Base-by-base conservation (phyloP, 2,797 vertebrate species). In the Acanthiza pusilla region DNA sequence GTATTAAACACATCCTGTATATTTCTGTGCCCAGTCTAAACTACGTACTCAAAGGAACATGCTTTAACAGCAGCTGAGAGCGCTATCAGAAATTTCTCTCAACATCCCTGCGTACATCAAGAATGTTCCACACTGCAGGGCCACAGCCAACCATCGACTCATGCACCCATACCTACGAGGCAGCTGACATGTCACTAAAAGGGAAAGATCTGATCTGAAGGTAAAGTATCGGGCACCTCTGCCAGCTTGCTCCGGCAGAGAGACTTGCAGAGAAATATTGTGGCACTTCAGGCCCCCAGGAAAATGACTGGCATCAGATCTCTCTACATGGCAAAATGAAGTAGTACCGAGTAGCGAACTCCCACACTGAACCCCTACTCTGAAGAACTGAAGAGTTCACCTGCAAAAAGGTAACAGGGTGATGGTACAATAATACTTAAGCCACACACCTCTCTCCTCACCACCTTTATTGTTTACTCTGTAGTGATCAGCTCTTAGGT, bases 381-480 rank as follows among this genome's bases (percentile, higher is more conserved):
- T 16, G 42, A 72, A 65, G 54, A 84, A 55, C 16, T 11, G 47
- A 81, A 53, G 4, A 72, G 34, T 17, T 82, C 13, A 34, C 13
- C 29, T 53, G 45, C 26, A 72, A 26, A 36, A 77, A 45, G 36
- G 23, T 32, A 67, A 30, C 6, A 43, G 16, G 6, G 16, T 30
- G 38, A 54, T 12, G 2, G 5, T 11, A 67, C 42, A 38, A 48
- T 20, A 63, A 43, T 29, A 70, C 3, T n/a, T 36, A 47, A 47
- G 30, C 51, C 67, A 47, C 1, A 1, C 0, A 1, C 48, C 19
- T 45, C 30, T 40, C 17, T 3, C 16, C 23, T 61, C 30, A 26
- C 25, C 17, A 21, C 10, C 26, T 61, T 61, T 16, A 75, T 16
- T 34, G 50, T 32, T 72, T 78, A 38, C 15, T 32, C 29, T 65